Conservation (phyloP, 1,140 invertebrate genomes). For the Drosophila carrolli region DNA sequence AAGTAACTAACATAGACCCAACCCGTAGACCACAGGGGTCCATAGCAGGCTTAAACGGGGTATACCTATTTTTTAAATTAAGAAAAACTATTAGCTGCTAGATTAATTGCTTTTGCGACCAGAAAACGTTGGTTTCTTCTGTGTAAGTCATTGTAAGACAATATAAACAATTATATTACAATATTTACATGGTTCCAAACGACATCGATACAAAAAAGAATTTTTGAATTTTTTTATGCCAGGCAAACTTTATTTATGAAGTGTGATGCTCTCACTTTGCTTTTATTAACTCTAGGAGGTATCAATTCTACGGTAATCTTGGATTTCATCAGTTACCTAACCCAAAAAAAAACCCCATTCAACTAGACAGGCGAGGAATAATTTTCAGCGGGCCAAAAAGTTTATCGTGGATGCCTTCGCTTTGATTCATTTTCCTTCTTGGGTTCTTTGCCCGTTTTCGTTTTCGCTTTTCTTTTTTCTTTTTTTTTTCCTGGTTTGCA, state of each 20-base stretch:
- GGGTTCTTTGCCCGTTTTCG: not conserved
- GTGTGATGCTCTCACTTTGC: too few species aligned
- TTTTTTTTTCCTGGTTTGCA: slow-evolving; percentile 37
- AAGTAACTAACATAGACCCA: slow-evolving; percentile 14
- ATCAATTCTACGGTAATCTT: not conserved
- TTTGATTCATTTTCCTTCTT: slow-evolving; percentile 40
- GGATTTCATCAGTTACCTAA: not conserved
- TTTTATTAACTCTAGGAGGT: too few species aligned
- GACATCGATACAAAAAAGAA: too few species aligned
- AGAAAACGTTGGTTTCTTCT: too few species aligned
- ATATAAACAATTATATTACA: too few species aligned
- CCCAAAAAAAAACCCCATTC: not conserved
- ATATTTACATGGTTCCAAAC: too few species aligned
- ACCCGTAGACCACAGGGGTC: not conserved
- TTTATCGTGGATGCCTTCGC: slow-evolving; percentile 28
- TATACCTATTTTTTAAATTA: not conserved
- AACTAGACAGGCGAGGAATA: slow-evolving; percentile 3
- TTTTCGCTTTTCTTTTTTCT: not conserved
- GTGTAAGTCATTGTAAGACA: too few species aligned
- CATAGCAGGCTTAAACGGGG: not conserved
- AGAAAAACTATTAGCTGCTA: not conserved
- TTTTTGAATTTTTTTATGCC: too few species aligned
- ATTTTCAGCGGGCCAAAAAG: slow-evolving; percentile 38
- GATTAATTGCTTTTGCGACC: too few species aligned
- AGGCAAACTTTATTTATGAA: too few species aligned